Base-by-base conservation (phyloP, 2,888 invertebrate genomes). In the Drosophila pseudotakahashii region DNA sequence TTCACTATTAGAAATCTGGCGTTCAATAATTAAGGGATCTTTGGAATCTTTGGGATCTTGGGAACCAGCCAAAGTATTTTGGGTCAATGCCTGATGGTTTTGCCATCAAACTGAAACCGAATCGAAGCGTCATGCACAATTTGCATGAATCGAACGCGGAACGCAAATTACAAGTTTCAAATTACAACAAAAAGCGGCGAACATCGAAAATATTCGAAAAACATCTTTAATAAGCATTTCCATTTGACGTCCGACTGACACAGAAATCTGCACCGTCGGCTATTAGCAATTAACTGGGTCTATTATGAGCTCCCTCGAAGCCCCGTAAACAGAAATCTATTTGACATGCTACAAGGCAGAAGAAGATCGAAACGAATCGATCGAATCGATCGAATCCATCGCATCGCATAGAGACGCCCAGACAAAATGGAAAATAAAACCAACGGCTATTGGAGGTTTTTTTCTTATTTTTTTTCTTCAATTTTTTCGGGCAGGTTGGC, bases 221-320 rank as follows among this genome's bases (percentile, higher is more conserved):
- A 74, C 73, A 68, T 73, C 76, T 78, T 79, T 82, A 76, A 80
- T 78, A 85, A 82, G 69, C 79, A 64, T 68, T 58, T 68, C 47
- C 54, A 63, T 50, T 86, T 81, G 86, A 82, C 83, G 78, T 86
- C 61, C 54, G 62, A 47, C 82, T 88, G 85, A 88, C 85, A 85
- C 76, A 88, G 88, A 85, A 85, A 85, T 88, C 85, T 85, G 85
- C 85, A 85, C 88, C 84, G 84, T 85, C 83, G 85, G 85, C 85
- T 83, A 88, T 85, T 85, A 85, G 85, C 86, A 85, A 88, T 85
- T 85, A 85, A 85, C 88, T 85, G 88, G 85, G 85, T 79, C 88
- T 85, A 85, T 85, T 85, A 85, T 88, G 74, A 88, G 76, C 76
- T 51, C 50, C 57, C 44, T 30, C 58, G 51, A 53, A 54, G 59